A percentile compares a stretch with the other conserved stretches of the same genome.
Conservation (phyloP, 2,888 invertebrate genomes). For the Adineta ricciae region DNA sequence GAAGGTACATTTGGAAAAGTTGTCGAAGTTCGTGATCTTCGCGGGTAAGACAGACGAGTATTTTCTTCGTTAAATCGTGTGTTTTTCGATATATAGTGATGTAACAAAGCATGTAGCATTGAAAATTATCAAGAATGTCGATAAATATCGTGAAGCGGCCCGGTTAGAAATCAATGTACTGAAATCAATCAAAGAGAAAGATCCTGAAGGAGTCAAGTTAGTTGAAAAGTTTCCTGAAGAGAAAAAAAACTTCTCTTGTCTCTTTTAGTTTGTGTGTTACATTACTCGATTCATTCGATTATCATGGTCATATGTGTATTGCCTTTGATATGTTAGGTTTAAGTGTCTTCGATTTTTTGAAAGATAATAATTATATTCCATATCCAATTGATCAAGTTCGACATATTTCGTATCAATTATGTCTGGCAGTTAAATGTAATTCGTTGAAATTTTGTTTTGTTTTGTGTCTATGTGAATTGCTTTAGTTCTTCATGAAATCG, state of each 20-base stretch:
- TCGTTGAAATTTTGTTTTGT: slow-evolving; percentile 34
- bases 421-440: slow-evolving; percentile 79
- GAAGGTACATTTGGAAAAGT: slow-evolving; percentile 99
- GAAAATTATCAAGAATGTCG: slow-evolving; percentile 98
- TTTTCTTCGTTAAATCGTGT: not conserved
- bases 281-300: slow-evolving; percentile 51
- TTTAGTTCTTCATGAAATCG: slow-evolving; percentile 70
- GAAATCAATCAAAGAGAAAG: slow-evolving; percentile 84
- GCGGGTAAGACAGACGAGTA: slow-evolving; percentile 60
- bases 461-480: slow-evolving; percentile 31
- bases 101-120: slow-evolving; percentile 58
- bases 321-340: slow-evolving; percentile 50
- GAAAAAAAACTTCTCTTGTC: slow-evolving; percentile 17
- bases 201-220: slow-evolving; percentile 87
- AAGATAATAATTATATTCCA: slow-evolving; percentile 94
- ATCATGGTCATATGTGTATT: slow-evolving; percentile 51
- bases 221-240: slow-evolving; percentile 50
- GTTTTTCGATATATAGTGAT: slow-evolving; percentile 37
- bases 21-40: slow-evolving; percentile 86
- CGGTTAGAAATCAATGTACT: slow-evolving; percentile 96
- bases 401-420: slow-evolving; percentile 90
- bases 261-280: slow-evolving; percentile 51
- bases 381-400: slow-evolving; percentile 94
- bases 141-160: slow-evolving; percentile 97
- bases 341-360: slow-evolving; percentile 55